phyloP scores from a whole-genome alignment of 2,797 vertebrate genomes.

The Falco rusticolus region DNA sequence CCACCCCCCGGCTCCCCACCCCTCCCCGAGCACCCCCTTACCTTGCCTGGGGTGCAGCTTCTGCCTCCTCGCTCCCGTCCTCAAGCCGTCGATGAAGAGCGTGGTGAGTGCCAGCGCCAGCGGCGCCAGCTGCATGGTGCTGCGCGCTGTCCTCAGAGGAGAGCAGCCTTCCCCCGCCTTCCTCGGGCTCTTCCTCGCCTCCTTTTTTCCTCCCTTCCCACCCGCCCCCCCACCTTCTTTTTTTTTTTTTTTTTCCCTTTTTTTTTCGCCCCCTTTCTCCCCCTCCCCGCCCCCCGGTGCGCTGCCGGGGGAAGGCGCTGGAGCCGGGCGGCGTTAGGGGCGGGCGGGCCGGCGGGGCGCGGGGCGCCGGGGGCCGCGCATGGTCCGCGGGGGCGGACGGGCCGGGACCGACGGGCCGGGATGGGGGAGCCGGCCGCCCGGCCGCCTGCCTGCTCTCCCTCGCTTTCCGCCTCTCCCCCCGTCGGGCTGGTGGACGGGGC shows the following conservation, averaged over 20 bases:
- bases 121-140: conserved; percentile 68
- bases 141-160: conserved; percentile 35
- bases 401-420: conserved; percentile 39
- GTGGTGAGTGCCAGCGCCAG: conserved; percentile 66
- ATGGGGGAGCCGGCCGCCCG: conserved; percentile 27
- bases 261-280: not conserved
- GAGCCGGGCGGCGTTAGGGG: conserved; percentile 23
- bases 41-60: conserved; percentile 87
- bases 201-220: not conserved
- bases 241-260: not conserved
- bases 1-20: not conserved
- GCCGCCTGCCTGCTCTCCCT: conserved; percentile 46
- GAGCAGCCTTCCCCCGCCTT: not conserved
- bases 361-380: conserved; percentile 42
- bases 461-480: conserved; percentile 71
- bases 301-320: conserved; percentile 5
- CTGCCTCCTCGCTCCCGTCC: conserved; percentile 78
- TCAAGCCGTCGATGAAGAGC: conserved; percentile 64
- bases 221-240: no score
- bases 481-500: conserved; percentile 64
- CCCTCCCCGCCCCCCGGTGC: conserved; percentile 17
- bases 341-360: conserved; percentile 17
- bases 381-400: conserved; percentile 29
- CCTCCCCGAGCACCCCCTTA: conserved; percentile 72
- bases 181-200: not conserved